Base-by-base conservation (phyloP, 2,113 vertebrate genomes). In the Trogon surrucura region DNA sequence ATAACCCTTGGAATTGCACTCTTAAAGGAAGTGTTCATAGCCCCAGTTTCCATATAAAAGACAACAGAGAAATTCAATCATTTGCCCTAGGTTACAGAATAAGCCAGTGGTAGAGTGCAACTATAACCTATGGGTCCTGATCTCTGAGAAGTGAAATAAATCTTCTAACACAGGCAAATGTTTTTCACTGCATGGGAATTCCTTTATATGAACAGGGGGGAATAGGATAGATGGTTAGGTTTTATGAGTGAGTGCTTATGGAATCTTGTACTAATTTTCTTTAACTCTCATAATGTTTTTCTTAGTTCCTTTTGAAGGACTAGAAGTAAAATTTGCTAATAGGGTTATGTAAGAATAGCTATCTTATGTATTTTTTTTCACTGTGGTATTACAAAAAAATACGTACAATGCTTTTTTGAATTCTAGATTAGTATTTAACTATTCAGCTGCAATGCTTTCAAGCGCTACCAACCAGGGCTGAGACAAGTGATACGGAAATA, bases 381-480 rank as follows among this genome's bases (percentile, higher is more conserved):
- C 26, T 53, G 5, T 5, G 7, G 10, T 79, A 25, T 75, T 74
- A 27, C 21, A 93, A 74, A 82, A 90, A 83, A 73, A 11, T 34
- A 61, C 2, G 0, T 78, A 27, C 20, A 11, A 16, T 78, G 83
- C 51, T 81, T 92, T 81, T 81, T 91, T 93, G 89, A 91, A 81
- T 81, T 92, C 83, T 67, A 93, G 29, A 89, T 93, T 48, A 75
- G 29, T 60, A 51, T 92, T 93, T 89, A 92, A 67, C 72, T 84
- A 45, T 79, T 95, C 86, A 65, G 30, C 83, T 81, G 77, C 29
- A 89, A 21, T 81, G 65, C n/a, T 89, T 85, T 87, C 89, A 84
- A 87, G 48, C 83, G 34, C 38, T 41, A 71, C 45, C 44, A 85
- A 91, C 32, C 69, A 87, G 32, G 26, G 80, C 74, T 92, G 69